Evolutionary conservation across 2,888 invertebrate genomes (phyloP).

Genomic region (Crepidodera aurea): DNA sequence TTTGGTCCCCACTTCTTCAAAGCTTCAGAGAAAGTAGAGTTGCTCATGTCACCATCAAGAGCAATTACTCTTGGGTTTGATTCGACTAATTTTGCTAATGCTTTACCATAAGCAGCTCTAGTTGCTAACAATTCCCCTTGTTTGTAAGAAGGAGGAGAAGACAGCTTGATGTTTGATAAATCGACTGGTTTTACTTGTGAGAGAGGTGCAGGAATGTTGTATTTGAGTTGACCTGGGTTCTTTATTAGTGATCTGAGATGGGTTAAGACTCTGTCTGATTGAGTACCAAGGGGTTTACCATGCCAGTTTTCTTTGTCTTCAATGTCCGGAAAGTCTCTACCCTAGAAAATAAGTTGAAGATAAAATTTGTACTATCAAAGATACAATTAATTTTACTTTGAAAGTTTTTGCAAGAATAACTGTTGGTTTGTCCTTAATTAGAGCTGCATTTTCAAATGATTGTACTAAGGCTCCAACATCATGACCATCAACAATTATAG

Average conservation of each 20-base stretch:
- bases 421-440: constrained; percentile 82
- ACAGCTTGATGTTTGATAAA: constrained; percentile 74
- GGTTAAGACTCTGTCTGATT: constrained; percentile 74
- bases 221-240: constrained; percentile 71
- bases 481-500: constrained; percentile 94
- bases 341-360: constrained; percentile 63
- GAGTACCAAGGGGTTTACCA: constrained; percentile 91
- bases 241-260: constrained; percentile 72
- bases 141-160: constrained; percentile 84
- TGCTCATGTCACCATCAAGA: constrained; percentile 97
- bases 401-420: constrained; percentile 94
- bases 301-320: constrained; percentile 97
- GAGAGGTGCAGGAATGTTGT: constrained; percentile 67
- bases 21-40: constrained; percentile 95
- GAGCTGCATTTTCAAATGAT: constrained; percentile 82
- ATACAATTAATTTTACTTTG: constrained; percentile 64
- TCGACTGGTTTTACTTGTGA: constrained; percentile 75
- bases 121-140: constrained; percentile 83
- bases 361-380: too few relatives aligned
- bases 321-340: constrained; percentile 85
- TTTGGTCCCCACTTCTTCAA: constrained; percentile 75
- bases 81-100: constrained; percentile 84
- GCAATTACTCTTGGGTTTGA: constrained; percentile 84
- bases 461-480: constrained; percentile 89
- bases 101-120: constrained; percentile 92